These are phyloP conservation scores for Prochilodus magdalenae DNA, from an alignment of 2,113 vertebrate species.

Conservation along the genomic window DNA sequence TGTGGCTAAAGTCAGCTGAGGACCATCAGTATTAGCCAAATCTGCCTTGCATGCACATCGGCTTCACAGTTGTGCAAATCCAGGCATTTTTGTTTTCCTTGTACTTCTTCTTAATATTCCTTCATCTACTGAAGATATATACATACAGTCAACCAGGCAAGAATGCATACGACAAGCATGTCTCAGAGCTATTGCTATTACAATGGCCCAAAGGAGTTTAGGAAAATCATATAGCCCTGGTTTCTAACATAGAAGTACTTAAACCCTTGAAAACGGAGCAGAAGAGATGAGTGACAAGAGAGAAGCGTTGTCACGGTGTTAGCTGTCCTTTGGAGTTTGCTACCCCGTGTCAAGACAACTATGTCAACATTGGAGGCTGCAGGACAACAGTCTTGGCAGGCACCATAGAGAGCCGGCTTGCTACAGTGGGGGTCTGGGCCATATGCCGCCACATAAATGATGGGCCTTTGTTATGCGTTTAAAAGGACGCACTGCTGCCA, in stretches of 20 bases:
- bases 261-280: slow-evolving; percentile 10
- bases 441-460: slow-evolving; percentile 62
- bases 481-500: slow-evolving; percentile 62
- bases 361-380: slow-evolving; percentile 50
- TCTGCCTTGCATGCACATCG: background rate
- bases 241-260: slow-evolving; percentile 22
- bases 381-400: slow-evolving; percentile 48
- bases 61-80: background rate
- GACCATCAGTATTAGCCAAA: background rate
- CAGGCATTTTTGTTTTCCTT: background rate
- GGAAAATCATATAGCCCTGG: slow-evolving; percentile 7
- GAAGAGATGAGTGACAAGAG: slow-evolving; percentile 31
- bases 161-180: slow-evolving; percentile 13
- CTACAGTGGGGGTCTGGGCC: slow-evolving; percentile 60
- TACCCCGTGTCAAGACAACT: slow-evolving; percentile 51
- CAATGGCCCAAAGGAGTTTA: background rate
- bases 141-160: background rate
- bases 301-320: slow-evolving; percentile 3
- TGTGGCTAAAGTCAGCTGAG: background rate
- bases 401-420: slow-evolving; percentile 45
- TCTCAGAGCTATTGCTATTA: background rate
- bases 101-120: background rate
- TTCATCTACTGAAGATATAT: slow-evolving; percentile 3
- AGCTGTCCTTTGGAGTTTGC: slow-evolving; percentile 33
- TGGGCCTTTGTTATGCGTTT: slow-evolving; percentile 62